Percentiles rank a stretch among this genome's conserved stretches.
Evolutionary conservation across 2,113 vertebrate genomes (phyloP).

Genomic region (Stictonetta naevosa): DNA sequence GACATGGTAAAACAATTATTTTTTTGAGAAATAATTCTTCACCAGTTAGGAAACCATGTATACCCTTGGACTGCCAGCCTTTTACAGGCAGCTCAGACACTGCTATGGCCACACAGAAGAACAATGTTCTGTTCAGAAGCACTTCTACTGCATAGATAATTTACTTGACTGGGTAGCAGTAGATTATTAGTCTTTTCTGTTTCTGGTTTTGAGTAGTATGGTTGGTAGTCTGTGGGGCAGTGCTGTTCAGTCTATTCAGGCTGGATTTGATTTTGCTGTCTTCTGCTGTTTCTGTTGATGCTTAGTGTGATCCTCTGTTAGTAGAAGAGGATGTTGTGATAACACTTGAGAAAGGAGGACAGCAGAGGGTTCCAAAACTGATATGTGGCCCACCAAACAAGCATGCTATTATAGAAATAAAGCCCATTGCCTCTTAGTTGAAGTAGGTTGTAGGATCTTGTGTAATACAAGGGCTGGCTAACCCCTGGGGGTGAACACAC

Average conservation of each 20-base stretch:
- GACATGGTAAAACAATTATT: neutral
- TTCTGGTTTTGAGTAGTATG: neutral
- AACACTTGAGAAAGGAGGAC: neutral
- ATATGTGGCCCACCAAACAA: neutral
- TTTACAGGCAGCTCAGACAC: neutral
- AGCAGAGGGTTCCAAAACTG: neutral
- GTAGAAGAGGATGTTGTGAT: neutral
- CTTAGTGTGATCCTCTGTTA: neutral
- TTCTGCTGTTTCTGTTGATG: neutral
- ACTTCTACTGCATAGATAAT: neutral
- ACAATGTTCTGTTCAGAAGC: neutral
- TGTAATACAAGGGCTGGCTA: neutral
- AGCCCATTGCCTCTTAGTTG: neutral
- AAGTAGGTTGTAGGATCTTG: neutral
- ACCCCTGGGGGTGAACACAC: neutral
- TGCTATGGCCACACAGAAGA: neutral
- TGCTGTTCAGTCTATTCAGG: neutral
- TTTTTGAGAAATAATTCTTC: neutral
- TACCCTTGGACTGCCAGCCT: neutral
- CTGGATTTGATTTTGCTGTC: neutral
- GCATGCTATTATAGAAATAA: neutral
- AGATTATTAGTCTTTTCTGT: neutral
- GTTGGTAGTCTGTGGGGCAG: neutral
- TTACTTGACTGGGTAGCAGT: neutral
- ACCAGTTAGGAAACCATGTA: neutral